phyloP scores from a whole-genome alignment of 2,888 invertebrate species.

The Cheilosia variabilis region DNA sequence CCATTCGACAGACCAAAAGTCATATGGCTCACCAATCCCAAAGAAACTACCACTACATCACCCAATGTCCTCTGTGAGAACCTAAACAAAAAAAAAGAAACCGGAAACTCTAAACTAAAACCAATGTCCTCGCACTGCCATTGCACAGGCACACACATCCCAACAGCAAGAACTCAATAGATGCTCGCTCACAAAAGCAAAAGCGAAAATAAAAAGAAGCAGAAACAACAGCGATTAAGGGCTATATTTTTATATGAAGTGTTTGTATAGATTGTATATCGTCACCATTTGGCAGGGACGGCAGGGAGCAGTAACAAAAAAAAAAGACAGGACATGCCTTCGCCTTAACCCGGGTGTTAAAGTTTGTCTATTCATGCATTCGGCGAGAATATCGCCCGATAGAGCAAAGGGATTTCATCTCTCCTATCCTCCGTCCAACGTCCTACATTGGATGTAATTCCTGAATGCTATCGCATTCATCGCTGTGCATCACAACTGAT shows the following conservation, averaged over 20 bases:
- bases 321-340: conserved; percentile 43
- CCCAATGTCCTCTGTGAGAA: neutral
- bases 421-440: neutral
- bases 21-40: conserved; percentile 45
- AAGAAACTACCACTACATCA: conserved; percentile 32
- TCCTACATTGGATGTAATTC: conserved; percentile 55
- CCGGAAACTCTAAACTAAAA: conserved; percentile 13
- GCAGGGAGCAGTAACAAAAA: conserved; percentile 23
- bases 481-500: conserved; percentile 70
- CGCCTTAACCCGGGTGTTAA: conserved; percentile 64
- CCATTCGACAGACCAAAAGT: conserved; percentile 65
- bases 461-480: conserved; percentile 65
- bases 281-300: conserved; percentile 37
- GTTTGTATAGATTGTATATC: conserved; percentile 60
- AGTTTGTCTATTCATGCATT: conserved; percentile 67
- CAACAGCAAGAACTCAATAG: conserved; percentile 52
- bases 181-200: conserved; percentile 47
- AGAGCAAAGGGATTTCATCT: conserved; percentile 46
- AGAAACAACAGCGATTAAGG: conserved; percentile 68
- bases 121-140: conserved; percentile 22
- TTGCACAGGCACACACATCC: conserved; percentile 3
- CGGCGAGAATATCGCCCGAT: conserved; percentile 14
- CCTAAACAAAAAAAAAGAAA: conserved; percentile 9
- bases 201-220: conserved; percentile 53
- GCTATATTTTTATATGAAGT: conserved; percentile 70